Percentiles rank a stretch among this genome's conserved stretches.
These are phyloP conservation scores for Epicauta chinensis DNA, from an alignment of 1,140 invertebrate species.

Conservation along the genomic window DNA sequence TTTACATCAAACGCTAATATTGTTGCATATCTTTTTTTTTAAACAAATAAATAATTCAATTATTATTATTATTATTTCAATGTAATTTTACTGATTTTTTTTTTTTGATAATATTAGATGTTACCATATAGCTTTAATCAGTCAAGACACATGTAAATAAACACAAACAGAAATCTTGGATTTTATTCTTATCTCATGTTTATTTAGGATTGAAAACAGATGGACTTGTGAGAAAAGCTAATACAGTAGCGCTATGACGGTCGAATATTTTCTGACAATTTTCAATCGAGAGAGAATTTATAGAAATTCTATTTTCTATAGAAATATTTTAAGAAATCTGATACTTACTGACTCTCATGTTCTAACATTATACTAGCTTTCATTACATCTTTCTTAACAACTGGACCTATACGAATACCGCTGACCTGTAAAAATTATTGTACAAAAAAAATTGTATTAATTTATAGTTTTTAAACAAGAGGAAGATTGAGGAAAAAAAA, in stretches of 20 bases:
- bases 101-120: too few species aligned
- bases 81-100: neutral
- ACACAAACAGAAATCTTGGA: constrained; percentile 8
- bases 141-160: constrained; percentile 10
- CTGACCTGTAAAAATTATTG: constrained; percentile 85
- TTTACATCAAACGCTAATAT: constrained; percentile 99
- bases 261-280: constrained; percentile 3
- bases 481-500: too few species aligned
- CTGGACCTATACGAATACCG: constrained; percentile 97
- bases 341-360: constrained; percentile 89
- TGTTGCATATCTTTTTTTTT: constrained; percentile 82
- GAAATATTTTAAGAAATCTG: neutral
- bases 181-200: constrained; percentile 21
- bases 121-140: neutral
- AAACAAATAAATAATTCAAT: too few species aligned
- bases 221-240: constrained; percentile 19
- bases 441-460: constrained; percentile 33
- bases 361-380: constrained; percentile 99
- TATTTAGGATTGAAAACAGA: constrained; percentile 18
- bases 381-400: constrained; percentile 99
- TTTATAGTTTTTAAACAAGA: neutral
- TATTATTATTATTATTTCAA: constrained; percentile 9
- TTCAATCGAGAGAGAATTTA: neutral
- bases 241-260: constrained; percentile 9
- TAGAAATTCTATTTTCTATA: neutral